phyloP scores from a whole-genome alignment of 2,797 vertebrate genomes.

The Argentina silus region DNA sequence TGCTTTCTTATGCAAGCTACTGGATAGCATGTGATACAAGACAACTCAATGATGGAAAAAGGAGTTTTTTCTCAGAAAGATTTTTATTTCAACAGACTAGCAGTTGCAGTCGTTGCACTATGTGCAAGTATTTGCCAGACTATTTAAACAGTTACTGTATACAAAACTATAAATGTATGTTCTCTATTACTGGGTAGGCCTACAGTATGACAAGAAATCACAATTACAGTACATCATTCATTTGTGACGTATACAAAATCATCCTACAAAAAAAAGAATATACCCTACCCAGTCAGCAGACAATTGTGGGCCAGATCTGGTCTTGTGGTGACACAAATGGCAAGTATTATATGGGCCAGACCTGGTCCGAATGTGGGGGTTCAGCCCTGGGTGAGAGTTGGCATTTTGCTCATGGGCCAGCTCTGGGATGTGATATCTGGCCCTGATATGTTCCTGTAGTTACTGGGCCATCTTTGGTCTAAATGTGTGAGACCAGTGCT shows the following conservation, averaged over 20 bases:
- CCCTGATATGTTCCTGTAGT: too few species aligned
- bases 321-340: too few species aligned
- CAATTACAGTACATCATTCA: neutral
- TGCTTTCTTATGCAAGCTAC: neutral
- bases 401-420: too few species aligned
- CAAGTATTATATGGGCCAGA: too few species aligned
- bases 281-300: conserved; percentile 21
- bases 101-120: conserved; percentile 17
- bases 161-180: conserved; percentile 35
- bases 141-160: conserved; percentile 8
- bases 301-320: neutral
- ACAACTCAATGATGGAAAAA: neutral
- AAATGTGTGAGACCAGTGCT: too few species aligned
- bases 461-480: too few species aligned
- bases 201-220: conserved; percentile 23
- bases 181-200: conserved; percentile 31
- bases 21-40: neutral
- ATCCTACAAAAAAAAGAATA: conserved; percentile 10
- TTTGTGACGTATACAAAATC: conserved; percentile 14
- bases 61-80: neutral
- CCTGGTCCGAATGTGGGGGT: too few species aligned
- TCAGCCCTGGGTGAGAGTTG: too few species aligned
- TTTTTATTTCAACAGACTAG: conserved; percentile 33
- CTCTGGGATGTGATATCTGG: too few species aligned
- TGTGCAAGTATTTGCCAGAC: neutral